Base-by-base conservation (phyloP, 2,113 vertebrate species). In the Notothenia coriiceps region DNA sequence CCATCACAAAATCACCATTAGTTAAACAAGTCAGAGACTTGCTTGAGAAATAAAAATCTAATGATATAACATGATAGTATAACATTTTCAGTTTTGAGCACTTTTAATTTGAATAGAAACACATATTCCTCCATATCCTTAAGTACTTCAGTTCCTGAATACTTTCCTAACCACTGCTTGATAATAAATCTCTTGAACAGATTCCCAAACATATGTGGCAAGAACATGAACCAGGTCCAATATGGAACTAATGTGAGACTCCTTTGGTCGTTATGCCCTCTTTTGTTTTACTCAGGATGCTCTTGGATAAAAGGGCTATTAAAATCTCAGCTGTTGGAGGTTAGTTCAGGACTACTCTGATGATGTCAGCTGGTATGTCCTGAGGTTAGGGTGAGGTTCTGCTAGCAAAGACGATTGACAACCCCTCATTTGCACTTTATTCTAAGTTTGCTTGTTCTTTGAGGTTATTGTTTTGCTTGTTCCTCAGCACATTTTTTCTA, bases 311-410 rank as follows among this genome's bases (percentile, higher is more conserved):
- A 74, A 43, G 47, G 74, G 46, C 60, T 62, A 56, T 83, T 84
- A 80, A 84, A 85, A 62, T 71, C 65, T 85, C 84, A 79, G 82
- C 82, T 93, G 90, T 72, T 85, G 66, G 74, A 88, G 67, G 77
- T 90, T 74, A 86, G 84, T 82, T 80, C 47, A 57, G 82, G 83
- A 73, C 71, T 77, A 64, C 83, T 89, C 77, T 72, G 74, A 86
- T 87, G 83, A 85, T 75, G 88, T 91, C 70, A 91, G 87, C 86
- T 87, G 70, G 73, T 81, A 70, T 85, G 82, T 83, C 83, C 85
- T 59, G 79, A 88, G 85, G 88, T 82, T 47, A 84, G 77, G 72
- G 78, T 71, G 84, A 69, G 71, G 67, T 77, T 77, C 6, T 62
- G 70, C 61, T 63, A 20, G 80, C 59, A 79, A 67, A 71, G 67